Evolutionary conservation across 2,888 invertebrate species (phyloP).

Genomic region (Sarcophaga carnaria): DNA sequence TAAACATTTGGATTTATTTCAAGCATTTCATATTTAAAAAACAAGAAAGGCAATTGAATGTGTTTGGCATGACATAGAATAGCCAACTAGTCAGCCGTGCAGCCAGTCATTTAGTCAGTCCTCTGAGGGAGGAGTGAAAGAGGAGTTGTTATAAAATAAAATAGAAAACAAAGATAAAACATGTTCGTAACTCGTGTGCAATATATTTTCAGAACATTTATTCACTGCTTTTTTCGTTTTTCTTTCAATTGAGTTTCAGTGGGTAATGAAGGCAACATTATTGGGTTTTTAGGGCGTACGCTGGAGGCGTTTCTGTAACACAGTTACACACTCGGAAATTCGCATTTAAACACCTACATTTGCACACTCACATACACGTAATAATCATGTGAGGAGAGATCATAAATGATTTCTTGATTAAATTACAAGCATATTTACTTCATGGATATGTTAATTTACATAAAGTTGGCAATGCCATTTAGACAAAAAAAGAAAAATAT

Average conservation of each 20-base stretch:
- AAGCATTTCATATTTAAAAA: too few species aligned
- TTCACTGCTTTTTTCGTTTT: not conserved
- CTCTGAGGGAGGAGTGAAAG: too few species aligned
- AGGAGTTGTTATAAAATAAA: not conserved
- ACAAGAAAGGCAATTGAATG: not conserved
- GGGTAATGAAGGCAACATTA: not conserved
- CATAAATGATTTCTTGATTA: not conserved
- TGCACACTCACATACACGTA: not conserved
- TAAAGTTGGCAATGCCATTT: not conserved
- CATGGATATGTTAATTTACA: not conserved
- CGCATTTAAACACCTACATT: not conserved
- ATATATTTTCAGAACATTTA: not conserved
- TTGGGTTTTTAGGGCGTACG: constrained; percentile 30
- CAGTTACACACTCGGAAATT: not conserved
- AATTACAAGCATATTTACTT: not conserved
- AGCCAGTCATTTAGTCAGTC: too few species aligned
- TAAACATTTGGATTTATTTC: too few species aligned
- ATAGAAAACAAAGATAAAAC: constrained; percentile 6
- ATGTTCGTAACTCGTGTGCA: not conserved
- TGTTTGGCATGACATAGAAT: not conserved
- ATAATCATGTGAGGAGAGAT: not conserved
- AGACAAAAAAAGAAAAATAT: not conserved
- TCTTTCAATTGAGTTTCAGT: not conserved
- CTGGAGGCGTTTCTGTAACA: constrained; percentile 24
- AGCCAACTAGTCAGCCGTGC: not conserved